Base-by-base conservation (phyloP, 2,113 vertebrate genomes). In the Python bivittatus region DNA sequence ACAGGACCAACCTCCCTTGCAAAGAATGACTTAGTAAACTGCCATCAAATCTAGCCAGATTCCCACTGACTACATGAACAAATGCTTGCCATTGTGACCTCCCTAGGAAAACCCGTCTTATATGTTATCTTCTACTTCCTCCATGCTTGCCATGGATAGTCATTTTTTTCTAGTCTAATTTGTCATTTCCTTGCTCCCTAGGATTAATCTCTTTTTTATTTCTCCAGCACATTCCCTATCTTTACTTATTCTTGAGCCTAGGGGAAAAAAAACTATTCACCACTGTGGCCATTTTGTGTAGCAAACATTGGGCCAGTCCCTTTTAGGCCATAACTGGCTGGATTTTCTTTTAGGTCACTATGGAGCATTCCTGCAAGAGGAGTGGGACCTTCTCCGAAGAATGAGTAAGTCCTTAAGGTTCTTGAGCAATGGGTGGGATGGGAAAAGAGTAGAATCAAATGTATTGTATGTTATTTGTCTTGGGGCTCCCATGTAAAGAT, bases 361-460 rank as follows among this genome's bases (percentile, higher is more conserved):
- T 0, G 99, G 99, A 53, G 99, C 98, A 57, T 99, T 99, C 93
- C 98, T 99, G 20, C 99, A 99, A 96, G 99, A 99, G 3, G 99
- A 99, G 92, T 99, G 99, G 99, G 98, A 98, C 91, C 97, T 99
- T 93, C 98, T 99, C 23, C 98, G 98, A 95, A 99, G 97, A 95
- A 99, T 99, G 98, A 97, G 99, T 99, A 97, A 97, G 98, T 98
- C 56, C 79, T 23, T 89, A 84, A 84, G 27, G 91, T 22, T 5
- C 57, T 89, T 91, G 72, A 83, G 89, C 54, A 93, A 84, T 13
- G 38, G 89, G 13, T 44, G 13, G 29, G 90, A 29, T 44, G 11
- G n/a, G 27, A 72, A 64, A 48, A 94, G 20, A 54, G 87, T 27
- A 25, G 87, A 23, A 52, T 1, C 44, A 25, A 88, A 84, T 44